Evolutionary conservation across 2,113 vertebrate species (phyloP).

Genomic region (Salminus brasiliensis): DNA sequence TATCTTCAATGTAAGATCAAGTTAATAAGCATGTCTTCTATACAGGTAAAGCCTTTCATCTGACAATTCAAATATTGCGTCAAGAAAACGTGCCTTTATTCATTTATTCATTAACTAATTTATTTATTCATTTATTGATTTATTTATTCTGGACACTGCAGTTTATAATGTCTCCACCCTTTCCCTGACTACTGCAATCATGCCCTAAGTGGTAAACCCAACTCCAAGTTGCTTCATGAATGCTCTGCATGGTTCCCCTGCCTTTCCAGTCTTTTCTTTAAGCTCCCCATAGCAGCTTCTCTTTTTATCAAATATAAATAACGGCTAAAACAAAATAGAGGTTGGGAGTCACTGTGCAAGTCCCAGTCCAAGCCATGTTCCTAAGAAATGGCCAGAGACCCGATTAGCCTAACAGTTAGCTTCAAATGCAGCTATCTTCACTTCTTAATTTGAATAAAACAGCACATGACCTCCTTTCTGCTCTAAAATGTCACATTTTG

Average conservation of each 20-base stretch:
- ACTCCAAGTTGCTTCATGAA: background rate
- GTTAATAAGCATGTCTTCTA: too few relatives aligned
- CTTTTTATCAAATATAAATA: background rate
- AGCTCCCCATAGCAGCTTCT: background rate
- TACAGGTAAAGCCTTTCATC: too few relatives aligned
- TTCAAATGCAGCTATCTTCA: background rate
- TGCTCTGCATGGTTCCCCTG: background rate
- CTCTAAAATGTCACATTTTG: slow-evolving; percentile 38
- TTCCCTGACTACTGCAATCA: background rate
- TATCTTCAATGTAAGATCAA: too few relatives aligned
- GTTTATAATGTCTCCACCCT: background rate
- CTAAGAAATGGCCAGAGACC: slow-evolving; percentile 6
- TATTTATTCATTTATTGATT: too few relatives aligned
- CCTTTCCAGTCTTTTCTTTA: too few relatives aligned
- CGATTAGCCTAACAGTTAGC: background rate
- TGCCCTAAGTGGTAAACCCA: background rate
- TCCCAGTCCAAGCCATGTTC: background rate
- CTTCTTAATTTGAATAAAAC: slow-evolving; percentile 6
- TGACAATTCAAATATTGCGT: too few relatives aligned
- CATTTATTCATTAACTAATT: too few relatives aligned
- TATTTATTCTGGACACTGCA: background rate
- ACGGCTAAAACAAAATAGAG: background rate
- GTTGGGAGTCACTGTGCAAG: background rate
- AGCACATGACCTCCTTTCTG: slow-evolving; percentile 18
- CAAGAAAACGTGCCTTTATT: too few relatives aligned